phyloP scores from a whole-genome alignment of 2,888 invertebrate species.

The Fragum fragum region DNA sequence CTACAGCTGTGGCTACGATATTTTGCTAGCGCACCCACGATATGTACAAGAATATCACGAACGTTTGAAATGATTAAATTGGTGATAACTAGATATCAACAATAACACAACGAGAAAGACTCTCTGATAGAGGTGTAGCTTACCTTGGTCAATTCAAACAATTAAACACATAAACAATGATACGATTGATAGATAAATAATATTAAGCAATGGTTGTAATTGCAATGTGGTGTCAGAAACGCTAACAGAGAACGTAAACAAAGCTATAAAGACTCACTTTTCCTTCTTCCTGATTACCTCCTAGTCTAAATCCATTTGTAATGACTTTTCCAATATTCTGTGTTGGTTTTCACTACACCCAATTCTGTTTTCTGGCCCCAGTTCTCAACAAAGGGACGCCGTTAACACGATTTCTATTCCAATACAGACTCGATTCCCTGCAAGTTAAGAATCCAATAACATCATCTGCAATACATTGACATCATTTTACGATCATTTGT shows the following conservation, averaged over 20 bases:
- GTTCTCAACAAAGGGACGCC: neutral
- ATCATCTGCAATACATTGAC: neutral
- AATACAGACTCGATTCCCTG: neutral
- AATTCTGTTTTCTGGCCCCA: neutral
- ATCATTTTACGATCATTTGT: neutral
- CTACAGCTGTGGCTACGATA: no score
- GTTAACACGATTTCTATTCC: constrained; percentile 9
- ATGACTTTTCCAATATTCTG: constrained; percentile 15
- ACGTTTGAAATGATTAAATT: no score
- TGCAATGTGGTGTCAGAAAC: neutral
- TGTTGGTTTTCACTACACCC: neutral
- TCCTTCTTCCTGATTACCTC: neutral
- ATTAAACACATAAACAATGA: neutral
- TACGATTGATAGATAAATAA: no score
- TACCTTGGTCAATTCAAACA: no score
- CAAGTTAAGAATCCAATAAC: constrained; percentile 11
- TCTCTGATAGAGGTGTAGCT: no score
- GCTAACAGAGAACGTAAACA: no score
- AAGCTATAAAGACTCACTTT: neutral
- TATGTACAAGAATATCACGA: no score
- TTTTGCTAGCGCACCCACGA: no score
- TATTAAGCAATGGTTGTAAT: neutral
- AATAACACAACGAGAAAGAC: no score
- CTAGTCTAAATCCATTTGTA: neutral
- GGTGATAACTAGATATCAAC: no score